Evolutionary conservation across 2,888 invertebrate species (phyloP), one percentile per base, ranked within the genome.

Genomic region (Troides aeacus): DNA sequence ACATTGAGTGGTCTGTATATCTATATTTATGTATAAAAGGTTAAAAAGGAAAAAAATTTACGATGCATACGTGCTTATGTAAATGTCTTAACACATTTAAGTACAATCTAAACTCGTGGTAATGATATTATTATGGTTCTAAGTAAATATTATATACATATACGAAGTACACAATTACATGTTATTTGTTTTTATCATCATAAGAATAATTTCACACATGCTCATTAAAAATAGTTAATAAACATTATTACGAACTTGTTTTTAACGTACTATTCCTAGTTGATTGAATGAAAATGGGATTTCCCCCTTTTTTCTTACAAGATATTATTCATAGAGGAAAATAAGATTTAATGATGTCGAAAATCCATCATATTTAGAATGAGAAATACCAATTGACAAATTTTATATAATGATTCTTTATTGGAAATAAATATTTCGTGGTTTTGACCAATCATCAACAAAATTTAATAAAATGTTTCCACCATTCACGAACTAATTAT

Each of bases 131-230:
- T 7, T 30, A 30, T 30, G 30, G 3, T 59, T 21, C 58, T 24
- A 8, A n/a, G 58, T 12, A 59, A 59, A 24, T 59, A 30, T 30
- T 30, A 30, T 4, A 6, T 24, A 59, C 58, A 21, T 58, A 58
- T 58, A 24, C 7, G 23, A 23, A 23, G 23, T 23, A 30, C 30
- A 30, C 30, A 30, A 59, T 24, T 30, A 59, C 21, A 59, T 59
- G 24, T 21, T 24, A 59, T 59, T 59, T 59, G 58, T 59, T 58
- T 58, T 58, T 59, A 24, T 59, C 24, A 56, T 56, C 21, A 10
- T 56, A 1, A 15, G 10, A 46, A 15, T 15, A 46, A 46, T 15
- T 46, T 46, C 12, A 15, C 46, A 46, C 15, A 46, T 46, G 46
- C 15, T 46, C 46, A 46, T 12, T 46, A 3, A 15, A 15, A 17